Evolutionary conservation across 2,113 vertebrate genomes (phyloP).

Genomic region (Cairina moschata): DNA sequence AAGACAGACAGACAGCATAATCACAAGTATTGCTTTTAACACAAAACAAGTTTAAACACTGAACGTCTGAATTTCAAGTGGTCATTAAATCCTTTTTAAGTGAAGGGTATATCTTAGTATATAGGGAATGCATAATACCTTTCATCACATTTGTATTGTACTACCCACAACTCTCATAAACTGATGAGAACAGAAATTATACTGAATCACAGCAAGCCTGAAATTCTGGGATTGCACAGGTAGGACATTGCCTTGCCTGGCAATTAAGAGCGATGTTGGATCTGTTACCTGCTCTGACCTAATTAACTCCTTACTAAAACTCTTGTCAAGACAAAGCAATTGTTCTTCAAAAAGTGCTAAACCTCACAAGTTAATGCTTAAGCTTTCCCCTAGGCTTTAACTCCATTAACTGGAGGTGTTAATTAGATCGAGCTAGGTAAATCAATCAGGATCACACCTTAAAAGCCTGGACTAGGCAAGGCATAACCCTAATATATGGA

Average conservation of each 20-base stretch:
- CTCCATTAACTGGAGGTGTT: background rate
- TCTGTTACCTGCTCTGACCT: background rate
- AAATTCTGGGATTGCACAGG: background rate
- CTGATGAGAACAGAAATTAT: background rate
- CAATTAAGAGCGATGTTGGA: background rate
- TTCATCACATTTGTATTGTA: background rate
- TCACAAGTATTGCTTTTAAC: background rate
- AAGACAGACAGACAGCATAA: background rate
- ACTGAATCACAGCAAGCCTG: background rate
- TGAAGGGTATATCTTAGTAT: background rate
- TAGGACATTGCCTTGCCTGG: background rate
- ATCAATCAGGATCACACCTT: constrained; percentile 19
- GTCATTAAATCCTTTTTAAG: background rate
- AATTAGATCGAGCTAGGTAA: constrained; percentile 23
- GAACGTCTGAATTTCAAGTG: background rate
- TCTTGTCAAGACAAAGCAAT: background rate
- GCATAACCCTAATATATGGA: background rate
- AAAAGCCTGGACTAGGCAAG: background rate
- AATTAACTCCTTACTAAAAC: constrained; percentile 10
- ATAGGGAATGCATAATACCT: fast-evolving
- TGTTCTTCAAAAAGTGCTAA: constrained; percentile 7
- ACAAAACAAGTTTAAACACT: background rate
- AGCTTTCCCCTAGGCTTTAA: constrained; percentile 17
- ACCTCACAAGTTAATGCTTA: background rate
- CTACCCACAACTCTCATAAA: background rate